Conservation (phyloP, 2,113 vertebrate species). For the Coracopsis vasa region DNA sequence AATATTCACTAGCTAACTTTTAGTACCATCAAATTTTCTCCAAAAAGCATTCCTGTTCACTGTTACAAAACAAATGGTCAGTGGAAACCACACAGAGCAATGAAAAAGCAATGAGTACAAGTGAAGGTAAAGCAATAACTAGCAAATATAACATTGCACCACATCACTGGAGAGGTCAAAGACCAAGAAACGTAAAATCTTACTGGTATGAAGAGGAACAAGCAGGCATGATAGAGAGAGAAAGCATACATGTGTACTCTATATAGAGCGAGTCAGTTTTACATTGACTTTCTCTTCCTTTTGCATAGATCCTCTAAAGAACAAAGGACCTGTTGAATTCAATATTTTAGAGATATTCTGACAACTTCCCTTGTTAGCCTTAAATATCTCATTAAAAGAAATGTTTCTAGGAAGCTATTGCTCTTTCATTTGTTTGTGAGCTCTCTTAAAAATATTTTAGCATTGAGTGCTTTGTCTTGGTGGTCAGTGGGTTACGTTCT, state of each 20-base stretch:
- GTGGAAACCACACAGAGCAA: constrained; percentile 5
- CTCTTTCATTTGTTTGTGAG: neutral
- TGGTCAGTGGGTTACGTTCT: neutral
- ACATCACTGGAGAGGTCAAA: neutral
- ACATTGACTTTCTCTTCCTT: neutral
- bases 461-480: neutral
- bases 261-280: neutral
- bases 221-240: neutral
- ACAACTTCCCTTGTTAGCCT: neutral
- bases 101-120: constrained; percentile 41
- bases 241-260: neutral
- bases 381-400: neutral
- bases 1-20: constrained; percentile 35
- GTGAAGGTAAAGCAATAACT: constrained; percentile 36
- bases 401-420: neutral
- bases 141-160: neutral
- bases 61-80: constrained; percentile 45
- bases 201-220: neutral
- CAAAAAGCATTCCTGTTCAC: constrained; percentile 18
- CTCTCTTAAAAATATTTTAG: neutral
- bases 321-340: neutral
- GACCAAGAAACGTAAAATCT: constrained; percentile 24
- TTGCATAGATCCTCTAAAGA: neutral
- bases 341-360: neutral
- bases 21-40: constrained; percentile 32